These are phyloP conservation scores for Pterobdella sp. DNA, from an alignment of 2,888 invertebrate genomes.

Conservation along the genomic window DNA sequence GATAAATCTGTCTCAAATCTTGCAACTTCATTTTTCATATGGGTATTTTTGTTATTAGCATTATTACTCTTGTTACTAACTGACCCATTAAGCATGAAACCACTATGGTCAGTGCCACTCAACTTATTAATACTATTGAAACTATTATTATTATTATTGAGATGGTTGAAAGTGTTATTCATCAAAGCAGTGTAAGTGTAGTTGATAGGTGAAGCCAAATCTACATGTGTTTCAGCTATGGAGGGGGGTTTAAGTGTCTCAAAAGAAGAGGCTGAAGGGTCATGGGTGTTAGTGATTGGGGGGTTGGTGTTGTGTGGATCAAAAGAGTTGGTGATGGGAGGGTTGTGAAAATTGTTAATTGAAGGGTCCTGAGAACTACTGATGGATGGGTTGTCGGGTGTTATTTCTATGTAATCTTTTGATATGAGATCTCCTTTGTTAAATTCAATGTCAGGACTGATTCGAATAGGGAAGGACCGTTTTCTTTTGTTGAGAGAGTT, in stretches of 20 bases:
- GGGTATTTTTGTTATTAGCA: neutral
- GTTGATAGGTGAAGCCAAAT: neutral
- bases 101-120: no score
- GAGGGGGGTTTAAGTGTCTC: no score
- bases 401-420: neutral
- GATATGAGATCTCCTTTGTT: neutral
- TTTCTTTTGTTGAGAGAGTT: neutral
- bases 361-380: neutral
- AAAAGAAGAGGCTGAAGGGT: no score
- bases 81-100: no score
- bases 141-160: neutral
- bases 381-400: neutral
- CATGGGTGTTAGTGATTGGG: no score
- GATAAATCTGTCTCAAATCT: no score
- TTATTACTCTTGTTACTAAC: neutral
- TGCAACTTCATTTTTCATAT: no score
- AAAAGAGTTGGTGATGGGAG: neutral
- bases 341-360: neutral
- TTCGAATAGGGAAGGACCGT: neutral
- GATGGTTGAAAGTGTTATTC: neutral
- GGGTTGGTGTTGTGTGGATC: neutral
- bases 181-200: neutral
- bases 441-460: neutral
- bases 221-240: no score
- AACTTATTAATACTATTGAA: neutral